These are phyloP conservation scores for Agrypnus murinus DNA, from an alignment of 2,888 invertebrate species.

Conservation along the genomic window DNA sequence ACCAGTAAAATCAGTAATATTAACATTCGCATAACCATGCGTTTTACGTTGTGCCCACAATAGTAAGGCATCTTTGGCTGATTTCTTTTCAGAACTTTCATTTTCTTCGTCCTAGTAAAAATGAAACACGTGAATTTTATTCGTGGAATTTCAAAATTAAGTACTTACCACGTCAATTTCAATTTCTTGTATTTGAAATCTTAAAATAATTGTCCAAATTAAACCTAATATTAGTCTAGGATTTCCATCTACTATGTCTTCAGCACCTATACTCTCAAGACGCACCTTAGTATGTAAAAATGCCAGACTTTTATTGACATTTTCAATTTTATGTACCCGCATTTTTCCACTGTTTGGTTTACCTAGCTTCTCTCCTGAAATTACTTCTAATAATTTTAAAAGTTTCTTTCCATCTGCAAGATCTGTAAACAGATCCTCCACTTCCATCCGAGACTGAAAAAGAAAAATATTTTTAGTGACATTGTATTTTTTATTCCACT, in stretches of 20 bases:
- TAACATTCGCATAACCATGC: constrained; percentile 92
- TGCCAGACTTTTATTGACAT: constrained; percentile 97
- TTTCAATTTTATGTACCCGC: constrained; percentile 99
- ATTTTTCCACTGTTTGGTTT: constrained; percentile 97
- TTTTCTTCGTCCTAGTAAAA: constrained; percentile 89
- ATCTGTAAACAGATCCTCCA: constrained; percentile 97
- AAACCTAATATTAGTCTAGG: constrained; percentile 96
- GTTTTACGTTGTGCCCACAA: constrained; percentile 99
- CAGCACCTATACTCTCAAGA: constrained; percentile 98
- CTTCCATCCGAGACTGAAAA: constrained; percentile 95
- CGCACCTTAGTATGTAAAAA: constrained; percentile 97
- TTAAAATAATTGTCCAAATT: constrained; percentile 99
- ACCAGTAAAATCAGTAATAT: constrained; percentile 91
- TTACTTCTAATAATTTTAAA: constrained; percentile 96
- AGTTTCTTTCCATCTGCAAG: constrained; percentile 95
- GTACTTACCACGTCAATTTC: constrained; percentile 93
- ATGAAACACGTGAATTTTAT: not conserved
- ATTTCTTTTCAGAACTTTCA: constrained; percentile 97
- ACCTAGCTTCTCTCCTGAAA: constrained; percentile 97
- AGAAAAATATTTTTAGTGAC: constrained; percentile 32
- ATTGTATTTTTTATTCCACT: too few species aligned
- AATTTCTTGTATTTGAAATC: constrained; percentile 99
- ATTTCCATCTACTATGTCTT: constrained; percentile 99
- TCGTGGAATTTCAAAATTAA: not conserved
- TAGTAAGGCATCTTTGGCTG: constrained; percentile 97